phyloP scores from a whole-genome alignment of 2,797 vertebrate genomes.

The Chelmon rostratus region DNA sequence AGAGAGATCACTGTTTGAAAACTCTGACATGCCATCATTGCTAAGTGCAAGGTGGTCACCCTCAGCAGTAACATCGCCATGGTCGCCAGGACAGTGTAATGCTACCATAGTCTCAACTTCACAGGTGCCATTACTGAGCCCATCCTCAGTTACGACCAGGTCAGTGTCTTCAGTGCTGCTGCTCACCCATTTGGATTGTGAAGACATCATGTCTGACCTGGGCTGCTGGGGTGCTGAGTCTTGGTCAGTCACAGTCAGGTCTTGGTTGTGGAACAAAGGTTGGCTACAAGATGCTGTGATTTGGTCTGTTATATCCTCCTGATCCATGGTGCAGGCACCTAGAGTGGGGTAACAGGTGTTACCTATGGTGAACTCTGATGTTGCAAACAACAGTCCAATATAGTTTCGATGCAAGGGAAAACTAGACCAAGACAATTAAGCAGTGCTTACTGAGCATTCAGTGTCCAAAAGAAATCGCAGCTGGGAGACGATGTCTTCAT shows the following conservation, averaged over 20 bases:
- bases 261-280: conserved; percentile 43
- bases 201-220: conserved; percentile 49
- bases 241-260: conserved; percentile 48
- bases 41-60: conserved; percentile 52
- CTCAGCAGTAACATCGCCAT: conserved; percentile 42
- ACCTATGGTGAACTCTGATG: conserved; percentile 51
- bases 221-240: conserved; percentile 31
- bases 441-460: neutral
- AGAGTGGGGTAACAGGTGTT: conserved; percentile 54
- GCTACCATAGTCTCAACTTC: conserved; percentile 60
- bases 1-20: conserved; percentile 79
- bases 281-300: conserved; percentile 52
- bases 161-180: conserved; percentile 51
- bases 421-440: conserved; percentile 1
- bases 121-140: conserved; percentile 72
- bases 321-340: conserved; percentile 65
- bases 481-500: neutral
- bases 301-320: conserved; percentile 61
- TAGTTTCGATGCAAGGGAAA: conserved; percentile 1
- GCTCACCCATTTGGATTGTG: conserved; percentile 60
- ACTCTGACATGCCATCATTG: conserved; percentile 72
- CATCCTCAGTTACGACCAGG: conserved; percentile 46
- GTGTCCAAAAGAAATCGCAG: neutral
- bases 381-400: conserved; percentile 6
- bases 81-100: conserved; percentile 52